Evolutionary conservation across 2,113 vertebrate genomes (phyloP), one percentile per base, ranked within the genome.

Genomic region (Synodontis membranacea): DNA sequence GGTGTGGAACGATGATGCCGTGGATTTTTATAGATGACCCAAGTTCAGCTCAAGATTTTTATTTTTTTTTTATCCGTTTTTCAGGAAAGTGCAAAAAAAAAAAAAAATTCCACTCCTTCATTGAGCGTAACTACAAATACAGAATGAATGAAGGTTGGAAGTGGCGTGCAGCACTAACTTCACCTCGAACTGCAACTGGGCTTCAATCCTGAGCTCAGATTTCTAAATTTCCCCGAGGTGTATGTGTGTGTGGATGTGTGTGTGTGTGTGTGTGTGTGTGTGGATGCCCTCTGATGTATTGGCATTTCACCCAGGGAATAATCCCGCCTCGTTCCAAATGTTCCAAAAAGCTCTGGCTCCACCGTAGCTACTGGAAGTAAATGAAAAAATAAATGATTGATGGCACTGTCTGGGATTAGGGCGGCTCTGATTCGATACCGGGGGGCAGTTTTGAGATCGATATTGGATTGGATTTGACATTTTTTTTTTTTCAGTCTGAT

Each of bases 1-100:
- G 54, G 74, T 15, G n/a, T 37, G 39, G 42, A 79, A 62, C 34
- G 15, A 56, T 17, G 60, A 50, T 46, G 54, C 39, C 5, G 6
- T 64, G 14, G 62, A 7, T 70, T 70, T 84, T 62, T 84, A 44
- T 84, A 76, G n/a, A 76, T 70, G 84, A 70, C 58, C 60, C 17
- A 46, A 31, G 48, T 56, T 58, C 64, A 56, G 62, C 15, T 48
- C 48, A 52, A 19, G 6, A 31, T n/a, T 62, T 15, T 39, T 14
- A 31, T 56, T 56, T 58, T 7, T 58, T 12, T n/a, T 64, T 60
- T 60, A 4, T 5, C 31, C 15, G 14, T 64, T 60, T 60, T 12
- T 5, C 31, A 34, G 14, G 5, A 42, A 34, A 66, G 31, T 34
- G 1, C 11, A 66, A 42, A 66, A 23, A 72, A 42, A 19, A 3